phyloP scores from a whole-genome alignment of 2,113 vertebrate species.

The Dromas ardeola region DNA sequence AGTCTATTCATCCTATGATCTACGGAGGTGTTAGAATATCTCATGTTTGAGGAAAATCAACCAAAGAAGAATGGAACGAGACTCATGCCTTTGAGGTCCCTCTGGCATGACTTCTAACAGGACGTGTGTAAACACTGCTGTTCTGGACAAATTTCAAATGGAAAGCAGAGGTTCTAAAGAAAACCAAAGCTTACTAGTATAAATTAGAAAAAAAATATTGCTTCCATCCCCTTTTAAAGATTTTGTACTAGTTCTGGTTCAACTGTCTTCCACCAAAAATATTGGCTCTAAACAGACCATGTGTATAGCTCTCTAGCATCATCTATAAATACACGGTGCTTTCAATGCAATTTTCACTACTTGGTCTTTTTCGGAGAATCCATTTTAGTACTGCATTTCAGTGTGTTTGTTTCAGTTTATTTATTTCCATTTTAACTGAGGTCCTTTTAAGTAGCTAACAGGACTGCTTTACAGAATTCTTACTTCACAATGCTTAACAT shows the following conservation, averaged over 20 bases:
- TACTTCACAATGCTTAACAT: not conserved
- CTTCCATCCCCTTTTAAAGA: not conserved
- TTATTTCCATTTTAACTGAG: not conserved
- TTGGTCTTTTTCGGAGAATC: not conserved
- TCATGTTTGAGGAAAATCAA: slow-evolving; percentile 3
- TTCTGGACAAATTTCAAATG: slow-evolving; percentile 36
- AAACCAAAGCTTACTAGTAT: not conserved
- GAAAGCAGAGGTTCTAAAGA: slow-evolving; percentile 31
- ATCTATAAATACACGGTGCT: not conserved
- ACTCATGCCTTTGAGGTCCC: slow-evolving; percentile 25
- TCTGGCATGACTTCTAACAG: slow-evolving; percentile 33
- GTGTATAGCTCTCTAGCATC: not conserved
- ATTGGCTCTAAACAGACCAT: not conserved
- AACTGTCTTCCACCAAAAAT: not conserved
- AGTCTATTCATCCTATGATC: not conserved
- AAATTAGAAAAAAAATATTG: slow-evolving; percentile 3
- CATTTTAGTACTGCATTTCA: not conserved
- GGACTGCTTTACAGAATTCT: not conserved
- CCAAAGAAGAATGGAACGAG: slow-evolving; percentile 29
- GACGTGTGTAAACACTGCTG: slow-evolving; percentile 24
- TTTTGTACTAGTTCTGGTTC: not conserved
- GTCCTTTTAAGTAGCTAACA: not conserved
- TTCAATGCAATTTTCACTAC: not conserved
- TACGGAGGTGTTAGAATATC: slow-evolving; percentile 27
- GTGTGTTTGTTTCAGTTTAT: not conserved